phyloP scores from a whole-genome alignment of 2,113 vertebrate species.

The Lathamus discolor region DNA sequence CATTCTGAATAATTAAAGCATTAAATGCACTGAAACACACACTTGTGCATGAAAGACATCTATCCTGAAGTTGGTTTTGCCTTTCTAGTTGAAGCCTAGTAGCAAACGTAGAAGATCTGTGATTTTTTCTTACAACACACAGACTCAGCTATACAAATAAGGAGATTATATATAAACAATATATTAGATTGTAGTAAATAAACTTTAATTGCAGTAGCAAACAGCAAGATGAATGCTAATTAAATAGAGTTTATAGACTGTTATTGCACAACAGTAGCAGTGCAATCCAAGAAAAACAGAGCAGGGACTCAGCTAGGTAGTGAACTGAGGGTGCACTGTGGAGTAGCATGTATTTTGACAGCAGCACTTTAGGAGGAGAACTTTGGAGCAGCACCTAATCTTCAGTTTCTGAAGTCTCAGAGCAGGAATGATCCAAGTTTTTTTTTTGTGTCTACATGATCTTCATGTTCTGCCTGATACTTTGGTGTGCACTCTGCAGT shows the following conservation, averaged over 20 bases:
- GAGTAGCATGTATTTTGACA: neutral
- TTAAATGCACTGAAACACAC: neutral
- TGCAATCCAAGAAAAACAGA: neutral
- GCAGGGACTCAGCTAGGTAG: rapidly evolving
- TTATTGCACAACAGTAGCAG: neutral
- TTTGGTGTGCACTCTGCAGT: neutral
- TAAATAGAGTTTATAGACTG: neutral
- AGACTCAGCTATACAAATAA: neutral
- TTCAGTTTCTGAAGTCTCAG: neutral
- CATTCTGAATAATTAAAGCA: neutral
- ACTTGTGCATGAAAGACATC: neutral
- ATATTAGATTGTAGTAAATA: neutral
- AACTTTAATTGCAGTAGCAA: neutral
- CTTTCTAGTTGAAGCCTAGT: neutral
- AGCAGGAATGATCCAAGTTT: neutral
- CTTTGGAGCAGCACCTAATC: neutral
- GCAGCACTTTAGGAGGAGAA: neutral
- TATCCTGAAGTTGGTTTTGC: neutral
- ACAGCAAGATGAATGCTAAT: neutral
- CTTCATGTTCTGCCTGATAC: neutral
- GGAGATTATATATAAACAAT: neutral
- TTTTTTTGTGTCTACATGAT: neutral
- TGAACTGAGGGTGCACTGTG: neutral
- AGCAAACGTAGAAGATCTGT: neutral
- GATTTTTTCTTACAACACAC: neutral